Evolutionary conservation across 1,140 invertebrate species (phyloP).

Genomic region (Trigoniulus corallinus): DNA sequence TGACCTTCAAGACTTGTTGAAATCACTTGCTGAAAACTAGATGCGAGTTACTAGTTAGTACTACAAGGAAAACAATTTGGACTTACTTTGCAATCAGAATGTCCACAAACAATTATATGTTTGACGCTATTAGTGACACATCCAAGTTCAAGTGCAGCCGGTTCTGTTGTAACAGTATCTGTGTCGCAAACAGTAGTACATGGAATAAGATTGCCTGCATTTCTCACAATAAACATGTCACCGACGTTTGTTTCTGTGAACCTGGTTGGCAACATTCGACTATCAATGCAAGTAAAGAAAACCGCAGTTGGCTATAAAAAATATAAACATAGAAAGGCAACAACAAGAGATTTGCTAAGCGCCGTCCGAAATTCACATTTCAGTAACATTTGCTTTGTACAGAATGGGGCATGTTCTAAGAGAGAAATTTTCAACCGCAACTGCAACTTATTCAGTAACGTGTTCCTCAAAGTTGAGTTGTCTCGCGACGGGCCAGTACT

Average conservation of each 20-base stretch:
- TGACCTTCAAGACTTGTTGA: no score
- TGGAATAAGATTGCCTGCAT: conserved; percentile 84
- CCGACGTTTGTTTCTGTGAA: conserved; percentile 90
- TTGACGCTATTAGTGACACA: conserved; percentile 83
- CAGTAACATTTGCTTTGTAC: no score
- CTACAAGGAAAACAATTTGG: no score
- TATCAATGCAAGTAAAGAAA: conserved; percentile 95
- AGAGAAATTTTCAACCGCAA: no score
- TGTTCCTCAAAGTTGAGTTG: no score
- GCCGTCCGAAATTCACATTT: no score
- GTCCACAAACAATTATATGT: conserved; percentile 89
- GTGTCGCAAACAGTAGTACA: conserved; percentile 73
- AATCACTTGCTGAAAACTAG: no score
- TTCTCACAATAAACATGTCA: conserved; percentile 92
- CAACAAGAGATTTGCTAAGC: background rate
- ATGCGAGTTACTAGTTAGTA: no score
- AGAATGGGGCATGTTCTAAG: no score
- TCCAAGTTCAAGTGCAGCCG: conserved; percentile 80
- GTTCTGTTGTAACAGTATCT: conserved; percentile 78
- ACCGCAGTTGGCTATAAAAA: conserved; percentile 74
- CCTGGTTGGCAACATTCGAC: conserved; percentile 83
- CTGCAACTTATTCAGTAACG: no score
- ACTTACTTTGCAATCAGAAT: conserved; percentile 80
- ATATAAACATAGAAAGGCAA: conserved; percentile 6
- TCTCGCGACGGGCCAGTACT: no score